Evolutionary conservation across 2,113 vertebrate species (phyloP).

Genomic region (Craseonycteris thonglongyai): DNA sequence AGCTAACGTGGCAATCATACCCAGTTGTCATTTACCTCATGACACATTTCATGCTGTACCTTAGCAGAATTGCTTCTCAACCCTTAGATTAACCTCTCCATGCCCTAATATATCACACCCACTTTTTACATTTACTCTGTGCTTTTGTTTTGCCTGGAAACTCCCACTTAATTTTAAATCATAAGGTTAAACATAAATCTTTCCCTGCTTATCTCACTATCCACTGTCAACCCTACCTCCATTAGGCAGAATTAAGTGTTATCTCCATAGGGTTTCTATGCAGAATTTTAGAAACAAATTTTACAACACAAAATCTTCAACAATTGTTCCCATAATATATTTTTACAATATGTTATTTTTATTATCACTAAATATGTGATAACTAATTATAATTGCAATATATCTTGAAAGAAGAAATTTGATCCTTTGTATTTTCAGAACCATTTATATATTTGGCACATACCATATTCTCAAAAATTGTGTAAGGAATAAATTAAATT

Average conservation of each 20-base stretch:
- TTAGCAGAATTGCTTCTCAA: background rate
- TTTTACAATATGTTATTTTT: background rate
- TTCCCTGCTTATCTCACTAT: background rate
- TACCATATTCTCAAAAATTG: background rate
- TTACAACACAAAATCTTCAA: background rate
- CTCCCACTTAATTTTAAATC: background rate
- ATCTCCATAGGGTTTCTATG: background rate
- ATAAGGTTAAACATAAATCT: background rate
- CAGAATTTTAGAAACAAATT: background rate
- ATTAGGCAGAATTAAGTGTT: background rate
- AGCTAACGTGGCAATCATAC: background rate
- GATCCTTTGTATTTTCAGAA: background rate
- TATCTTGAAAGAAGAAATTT: background rate
- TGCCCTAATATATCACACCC: background rate
- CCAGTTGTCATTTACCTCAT: background rate
- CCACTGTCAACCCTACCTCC: fast-evolving
- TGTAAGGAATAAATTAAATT: background rate
- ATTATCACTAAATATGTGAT: background rate
- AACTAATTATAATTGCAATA: background rate
- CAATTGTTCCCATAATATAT: background rate
- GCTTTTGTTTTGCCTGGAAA: background rate
- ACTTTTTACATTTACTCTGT: background rate
- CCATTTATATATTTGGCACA: background rate
- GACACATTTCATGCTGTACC: background rate
- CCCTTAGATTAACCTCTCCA: background rate